Percentiles rank a stretch among this genome's conserved stretches.
phyloP scores from a whole-genome alignment of 2,797 vertebrate genomes.

The Mallotus villosus region DNA sequence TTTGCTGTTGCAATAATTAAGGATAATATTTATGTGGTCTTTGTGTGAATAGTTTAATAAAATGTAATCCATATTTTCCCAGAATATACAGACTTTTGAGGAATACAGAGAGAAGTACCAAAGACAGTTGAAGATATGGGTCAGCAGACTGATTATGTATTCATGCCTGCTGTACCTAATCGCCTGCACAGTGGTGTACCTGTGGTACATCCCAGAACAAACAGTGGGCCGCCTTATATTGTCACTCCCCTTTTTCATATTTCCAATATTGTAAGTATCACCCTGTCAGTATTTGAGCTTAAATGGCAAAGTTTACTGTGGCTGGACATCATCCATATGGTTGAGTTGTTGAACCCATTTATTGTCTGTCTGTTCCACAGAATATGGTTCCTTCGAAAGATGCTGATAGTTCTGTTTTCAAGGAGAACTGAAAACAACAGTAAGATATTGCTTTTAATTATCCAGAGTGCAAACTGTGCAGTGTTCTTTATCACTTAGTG shows the following conservation, averaged over 20 bases:
- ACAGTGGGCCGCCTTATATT: conserved; percentile 84
- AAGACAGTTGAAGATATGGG: conserved; percentile 89
- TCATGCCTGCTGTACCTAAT: conserved; percentile 86
- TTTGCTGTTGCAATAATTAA: too few relatives aligned
- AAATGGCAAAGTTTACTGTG: background rate
- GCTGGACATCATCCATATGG: background rate
- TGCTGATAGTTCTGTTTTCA: conserved; percentile 89
- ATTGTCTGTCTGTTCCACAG: conserved; percentile 38
- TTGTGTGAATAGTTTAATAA: background rate
- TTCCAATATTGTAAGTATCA: conserved; percentile 93
- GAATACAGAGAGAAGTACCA: conserved; percentile 94
- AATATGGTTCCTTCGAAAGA: conserved; percentile 89
- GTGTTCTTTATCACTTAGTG: background rate
- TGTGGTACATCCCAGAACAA: conserved; percentile 93
- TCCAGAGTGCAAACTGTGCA: background rate
- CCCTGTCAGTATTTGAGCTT: background rate
- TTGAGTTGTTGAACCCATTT: background rate
- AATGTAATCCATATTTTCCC: conserved; percentile 11
- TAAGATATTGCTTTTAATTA: conserved; percentile 68
- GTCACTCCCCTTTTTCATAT: conserved; percentile 87
- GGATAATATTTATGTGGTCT: background rate
- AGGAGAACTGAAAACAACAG: conserved; percentile 92
- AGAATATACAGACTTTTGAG: conserved; percentile 91
- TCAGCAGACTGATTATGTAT: conserved; percentile 89
- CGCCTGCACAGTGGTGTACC: conserved; percentile 85